Conservation (phyloP, 2,888 invertebrate genomes). For the Trichopria drosophilae region DNA sequence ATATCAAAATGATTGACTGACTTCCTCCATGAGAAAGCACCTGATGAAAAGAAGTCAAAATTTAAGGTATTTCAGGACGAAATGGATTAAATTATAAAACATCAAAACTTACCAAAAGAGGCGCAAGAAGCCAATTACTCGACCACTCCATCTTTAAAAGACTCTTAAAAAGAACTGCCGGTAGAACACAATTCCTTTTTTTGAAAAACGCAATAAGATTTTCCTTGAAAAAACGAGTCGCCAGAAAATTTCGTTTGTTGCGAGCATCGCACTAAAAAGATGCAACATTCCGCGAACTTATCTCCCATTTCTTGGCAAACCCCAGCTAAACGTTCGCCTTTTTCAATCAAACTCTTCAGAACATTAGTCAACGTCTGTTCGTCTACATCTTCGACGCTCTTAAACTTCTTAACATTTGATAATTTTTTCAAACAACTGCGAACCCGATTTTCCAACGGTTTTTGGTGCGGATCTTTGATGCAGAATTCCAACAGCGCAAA, state of each 20-base stretch:
- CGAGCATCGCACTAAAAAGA: conserved; percentile 68
- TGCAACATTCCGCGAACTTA: conserved; percentile 66
- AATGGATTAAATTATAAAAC: conserved; percentile 3
- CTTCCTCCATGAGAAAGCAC: too few species aligned
- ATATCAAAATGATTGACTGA: too few species aligned
- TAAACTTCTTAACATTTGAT: conserved; percentile 66
- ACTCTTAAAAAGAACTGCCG: conserved; percentile 68
- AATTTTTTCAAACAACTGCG: conserved; percentile 67
- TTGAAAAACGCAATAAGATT: conserved; percentile 65
- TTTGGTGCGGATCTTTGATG: conserved; percentile 69
- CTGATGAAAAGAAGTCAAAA: not conserved
- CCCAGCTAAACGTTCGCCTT: conserved; percentile 67
- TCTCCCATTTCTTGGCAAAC: conserved; percentile 70
- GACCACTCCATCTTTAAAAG: conserved; percentile 69
- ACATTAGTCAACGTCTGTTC: conserved; percentile 63
- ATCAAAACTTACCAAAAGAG: conserved; percentile 58
- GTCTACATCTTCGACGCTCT: conserved; percentile 62
- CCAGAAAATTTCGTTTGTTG: conserved; percentile 57
- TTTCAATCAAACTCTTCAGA: conserved; percentile 62
- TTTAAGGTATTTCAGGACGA: not conserved
- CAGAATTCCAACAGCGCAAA: conserved; percentile 71
- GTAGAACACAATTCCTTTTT: conserved; percentile 68
- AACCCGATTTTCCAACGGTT: conserved; percentile 68
- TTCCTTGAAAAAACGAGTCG: conserved; percentile 60
- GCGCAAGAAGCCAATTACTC: conserved; percentile 66